Base-by-base conservation (phyloP, 2,888 invertebrate genomes). In the Odontomyia ornata region DNA sequence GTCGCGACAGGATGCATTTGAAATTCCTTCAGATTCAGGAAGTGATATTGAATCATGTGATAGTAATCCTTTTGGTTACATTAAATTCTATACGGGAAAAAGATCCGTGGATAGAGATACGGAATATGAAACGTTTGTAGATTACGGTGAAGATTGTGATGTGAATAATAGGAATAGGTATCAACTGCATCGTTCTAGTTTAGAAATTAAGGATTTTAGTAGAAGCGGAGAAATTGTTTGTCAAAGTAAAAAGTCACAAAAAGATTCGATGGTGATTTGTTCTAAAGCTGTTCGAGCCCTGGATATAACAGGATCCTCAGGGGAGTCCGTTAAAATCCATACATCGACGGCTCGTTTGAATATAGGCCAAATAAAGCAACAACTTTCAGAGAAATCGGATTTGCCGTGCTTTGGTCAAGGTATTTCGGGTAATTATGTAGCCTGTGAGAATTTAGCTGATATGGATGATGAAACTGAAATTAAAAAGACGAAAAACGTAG, bases 361-460 rank as follows among this genome's bases (percentile, higher is more conserved):
- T 79, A 81, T 89, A 21, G 83, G 82, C 28, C 80, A 81, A 47
- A 80, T 83, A 5, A 81, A 80, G 21, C 85, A 86, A 82, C 90
- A 91, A 85, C 89, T 89, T 84, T 92, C 92, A 79, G 90, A 91
- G 84, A 89, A 88, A 80, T 89, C 89, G 21, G 90, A 90, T 81
- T 88, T 89, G 82, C 90, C 90, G 64, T 89, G 90, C 81, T 90
- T 90, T 81, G 89, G 89, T 81, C 88, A 86, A 25, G 87, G 89
- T 30, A 84, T 89, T 4, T 84, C 86, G 1, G 89, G 88, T 73
- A 87, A 87, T 21, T 90, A 90, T 80, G 89, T 89, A 86, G 91
- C 91, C 11, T 92, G 91, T 83, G 92, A 93, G 84, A 90, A 93
- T 87, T 86, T 93, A 79, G 88, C 90, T 13, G 90, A 91, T 84